Conservation (phyloP, 37 sponge, comb jelly and placozoan genomes). For the Axinella damicornis region DNA sequence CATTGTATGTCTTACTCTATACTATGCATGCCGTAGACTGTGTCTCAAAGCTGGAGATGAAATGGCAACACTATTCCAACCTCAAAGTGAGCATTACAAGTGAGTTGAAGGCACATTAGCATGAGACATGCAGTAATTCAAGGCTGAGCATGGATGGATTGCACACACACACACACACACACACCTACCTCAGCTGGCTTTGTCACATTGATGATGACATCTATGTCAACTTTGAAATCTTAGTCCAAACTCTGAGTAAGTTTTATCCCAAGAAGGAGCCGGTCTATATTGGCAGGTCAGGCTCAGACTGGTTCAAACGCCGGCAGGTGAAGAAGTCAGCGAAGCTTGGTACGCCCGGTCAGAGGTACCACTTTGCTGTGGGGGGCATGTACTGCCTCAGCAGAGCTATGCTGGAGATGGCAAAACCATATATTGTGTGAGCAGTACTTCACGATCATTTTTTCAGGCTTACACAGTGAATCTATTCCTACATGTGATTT, state of each 20-base stretch:
- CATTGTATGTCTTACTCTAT: too few relatives aligned
- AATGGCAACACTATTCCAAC: constrained; percentile 13
- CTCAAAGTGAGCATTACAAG: constrained; percentile 44
- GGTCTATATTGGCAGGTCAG: constrained; percentile 58
- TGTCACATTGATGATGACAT: constrained; percentile 74
- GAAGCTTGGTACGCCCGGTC: constrained; percentile 8
- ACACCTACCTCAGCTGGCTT: constrained; percentile 45
- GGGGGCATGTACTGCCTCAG: constrained; percentile 72
- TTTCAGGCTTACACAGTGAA: too few relatives aligned
- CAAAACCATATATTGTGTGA: constrained; percentile 53
- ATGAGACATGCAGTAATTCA: too few relatives aligned
- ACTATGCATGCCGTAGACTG: constrained; percentile 6
- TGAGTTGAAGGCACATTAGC: too few relatives aligned
- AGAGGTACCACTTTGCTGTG: constrained; percentile 65
- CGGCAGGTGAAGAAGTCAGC: constrained; percentile 32
- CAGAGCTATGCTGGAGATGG: constrained; percentile 41
- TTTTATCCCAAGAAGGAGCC: constrained; percentile 61
- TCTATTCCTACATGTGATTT: too few relatives aligned
- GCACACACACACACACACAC: too few relatives aligned
- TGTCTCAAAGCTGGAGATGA: constrained; percentile 76
- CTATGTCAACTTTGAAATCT: constrained; percentile 28
- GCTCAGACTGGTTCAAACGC: constrained; percentile 35
- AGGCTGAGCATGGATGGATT: too few relatives aligned
- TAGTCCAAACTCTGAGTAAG: constrained; percentile 22
- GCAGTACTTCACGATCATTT: too few relatives aligned